Conservation (phyloP, 2,797 vertebrate species). For the Poecilia picta region DNA sequence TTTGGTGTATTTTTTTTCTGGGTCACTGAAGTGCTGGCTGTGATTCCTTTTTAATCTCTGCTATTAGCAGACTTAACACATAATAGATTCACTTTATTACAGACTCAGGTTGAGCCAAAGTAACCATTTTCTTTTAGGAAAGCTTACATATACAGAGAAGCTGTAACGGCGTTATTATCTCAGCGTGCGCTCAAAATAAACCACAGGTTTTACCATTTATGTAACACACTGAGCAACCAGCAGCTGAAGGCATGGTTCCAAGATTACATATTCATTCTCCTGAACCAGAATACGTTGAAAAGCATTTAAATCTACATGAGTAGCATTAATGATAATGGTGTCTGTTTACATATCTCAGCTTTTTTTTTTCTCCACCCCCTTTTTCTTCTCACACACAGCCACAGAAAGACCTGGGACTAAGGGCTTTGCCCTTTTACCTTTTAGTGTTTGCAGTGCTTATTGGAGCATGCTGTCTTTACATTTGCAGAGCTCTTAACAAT, state of each 20-base stretch:
- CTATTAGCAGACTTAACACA: constrained; percentile 68
- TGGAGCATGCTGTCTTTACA: constrained; percentile 76
- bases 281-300: constrained; percentile 1
- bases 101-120: constrained; percentile 52
- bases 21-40: constrained; percentile 56
- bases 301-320: constrained; percentile 1
- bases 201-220: constrained; percentile 10
- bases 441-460: constrained; percentile 75
- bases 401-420: constrained; percentile 45
- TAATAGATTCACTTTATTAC: constrained; percentile 58
- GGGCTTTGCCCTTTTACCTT: constrained; percentile 67
- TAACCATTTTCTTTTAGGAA: constrained; percentile 34
- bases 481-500: constrained; percentile 74
- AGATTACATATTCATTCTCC: neutral
- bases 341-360: neutral
- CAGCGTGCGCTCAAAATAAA: constrained; percentile 17
- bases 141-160: constrained; percentile 10
- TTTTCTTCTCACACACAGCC: constrained; percentile 20
- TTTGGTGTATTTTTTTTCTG: constrained; percentile 27
- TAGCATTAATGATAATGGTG: constrained; percentile 32
- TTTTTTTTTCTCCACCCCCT: neutral
- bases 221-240: constrained; percentile 11
- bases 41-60: constrained; percentile 54
- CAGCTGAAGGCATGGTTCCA: neutral
- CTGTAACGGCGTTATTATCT: neutral